Base-by-base conservation (phyloP, 2,888 invertebrate genomes). In the Leuctra nigra region DNA sequence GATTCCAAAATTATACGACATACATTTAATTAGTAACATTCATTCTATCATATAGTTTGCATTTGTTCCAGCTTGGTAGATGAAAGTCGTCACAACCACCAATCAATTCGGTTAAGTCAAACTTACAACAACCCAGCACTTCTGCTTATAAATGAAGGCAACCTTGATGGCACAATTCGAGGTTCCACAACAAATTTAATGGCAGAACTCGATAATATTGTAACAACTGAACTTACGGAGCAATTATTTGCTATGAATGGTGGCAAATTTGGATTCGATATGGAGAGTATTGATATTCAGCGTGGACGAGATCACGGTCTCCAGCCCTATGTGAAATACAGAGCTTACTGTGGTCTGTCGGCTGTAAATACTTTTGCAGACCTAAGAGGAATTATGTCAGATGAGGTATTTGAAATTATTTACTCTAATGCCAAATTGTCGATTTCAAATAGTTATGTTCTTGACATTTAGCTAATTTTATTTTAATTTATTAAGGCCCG, bases 261-360 rank as follows among this genome's bases (percentile, higher is more conserved):
- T 22, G 54, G 59, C 2, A 59, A 59, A 14, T 68, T 66, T 59
- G 68, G 68, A 9, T 62, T 66, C 62, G 67, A 68, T 47, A 59
- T 68, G 36, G 64, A 63, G 23, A 61, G 67, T 2, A 53, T 68
- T 41, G 67, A 67, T 52, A 63, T 68, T 47, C 69, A 69, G 58
- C 59, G 69, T 18, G 66, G 61, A 13, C 61, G 66, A 23, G 66
- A 66, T 54, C 66, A 66, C 59, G 66, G 64, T 6, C 22, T 66
- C 7, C 59, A 62, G 7, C 57, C 60, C 2, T 66, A 66, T 52
- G 63, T 64, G 29, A 46, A 55, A 4, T 66, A 62, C 55, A 54
- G 65, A 33, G 57, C 44, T n/a, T 24, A 62, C n/a, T 67, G 66
- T 56, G 61, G 63, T 29, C 50, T 66, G 6, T 60, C 61, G 2